Percentiles rank a stretch among this genome's conserved stretches.
Evolutionary conservation across 2,113 vertebrate genomes (phyloP).

Genomic region (Balaeniceps rex): DNA sequence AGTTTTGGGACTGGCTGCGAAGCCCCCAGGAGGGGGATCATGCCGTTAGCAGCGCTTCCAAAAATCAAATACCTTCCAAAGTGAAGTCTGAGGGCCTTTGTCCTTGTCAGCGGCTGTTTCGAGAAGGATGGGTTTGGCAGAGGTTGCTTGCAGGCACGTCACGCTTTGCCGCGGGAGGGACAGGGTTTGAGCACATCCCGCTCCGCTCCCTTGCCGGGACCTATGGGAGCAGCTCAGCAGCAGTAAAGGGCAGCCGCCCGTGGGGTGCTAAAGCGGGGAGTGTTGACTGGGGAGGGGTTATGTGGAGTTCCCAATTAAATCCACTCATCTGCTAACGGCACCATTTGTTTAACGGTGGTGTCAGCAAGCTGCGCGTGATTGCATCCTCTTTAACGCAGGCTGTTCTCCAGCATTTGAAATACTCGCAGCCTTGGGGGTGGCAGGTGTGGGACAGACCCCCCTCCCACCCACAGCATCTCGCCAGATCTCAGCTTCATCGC

Average conservation of each 20-base stretch:
- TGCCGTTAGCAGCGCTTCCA: background rate
- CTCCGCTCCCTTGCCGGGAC: background rate
- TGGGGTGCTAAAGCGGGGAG: background rate
- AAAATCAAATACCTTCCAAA: background rate
- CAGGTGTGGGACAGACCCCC: background rate
- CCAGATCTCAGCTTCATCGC: background rate
- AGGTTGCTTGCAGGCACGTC: too few relatives aligned
- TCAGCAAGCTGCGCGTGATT: background rate
- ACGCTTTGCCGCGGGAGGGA: background rate
- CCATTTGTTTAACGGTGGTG: background rate
- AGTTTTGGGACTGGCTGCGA: accelerated
- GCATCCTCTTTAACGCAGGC: background rate
- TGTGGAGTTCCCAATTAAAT: background rate
- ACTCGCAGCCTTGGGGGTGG: background rate
- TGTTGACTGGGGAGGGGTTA: background rate
- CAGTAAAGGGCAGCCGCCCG: background rate
- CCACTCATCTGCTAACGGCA: background rate
- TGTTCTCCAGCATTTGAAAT: background rate
- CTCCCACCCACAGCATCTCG: background rate
- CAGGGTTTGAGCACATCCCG: background rate
- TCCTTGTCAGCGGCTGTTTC: background rate
- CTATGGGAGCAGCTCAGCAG: background rate
- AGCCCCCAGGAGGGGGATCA: background rate
- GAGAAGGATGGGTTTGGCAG: background rate
- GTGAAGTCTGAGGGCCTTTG: background rate